Evolutionary conservation across 92 coral and sea anemone genomes (phyloP), one percentile per base, ranked within the genome.

Genomic region (Parazoanthus darwini): DNA sequence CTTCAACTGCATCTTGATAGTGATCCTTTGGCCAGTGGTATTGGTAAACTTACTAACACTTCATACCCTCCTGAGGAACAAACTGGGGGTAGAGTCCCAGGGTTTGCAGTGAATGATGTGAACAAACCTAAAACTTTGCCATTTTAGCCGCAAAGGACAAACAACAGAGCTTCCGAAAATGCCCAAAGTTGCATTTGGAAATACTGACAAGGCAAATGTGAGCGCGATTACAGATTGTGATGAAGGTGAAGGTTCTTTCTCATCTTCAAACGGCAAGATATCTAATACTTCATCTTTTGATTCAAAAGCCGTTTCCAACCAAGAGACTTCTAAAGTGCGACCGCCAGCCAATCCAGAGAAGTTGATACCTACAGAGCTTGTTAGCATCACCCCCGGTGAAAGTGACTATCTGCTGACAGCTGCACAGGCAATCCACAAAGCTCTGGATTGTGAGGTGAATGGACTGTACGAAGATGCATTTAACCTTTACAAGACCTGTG

Each of bases 391-490:
- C 18, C 91, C 92, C 8, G 91, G 82, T 25, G 95, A 92, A 78
- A 91, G 87, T 80, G 99, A 97, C 76, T 97, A 97, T 80, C 88
- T 97, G 86, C 91, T 92, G 88, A 93, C 88, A 50, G 99, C 99
- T 46, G 98, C 98, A 9, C 96, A 92, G 54, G 89, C 94, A 26
- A 96, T 97, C 35, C 97, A 90, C 43, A 90, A 95, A 82, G 99
- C 99, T 26, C 86, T 97, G 54, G 93, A 93, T 36, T 94, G 94
- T 85, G 99, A 97, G 88, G 97, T 96, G 10, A 94, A 94, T 82
- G 98, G 96, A 13, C 87, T 88, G 93, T 97, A 94, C 86, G 96
- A 92, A 87, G 97, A 97, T 51, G 98, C 99, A 22, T 97, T 97
- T 76, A 92, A 92, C 85, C 87, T 94, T 90, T 97, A 97, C 91